A percentile compares a stretch with the other conserved stretches of the same genome.
Evolutionary conservation across 92 coral and sea anemone genomes (phyloP).

Genomic region (Micromussa lordhowensis): DNA sequence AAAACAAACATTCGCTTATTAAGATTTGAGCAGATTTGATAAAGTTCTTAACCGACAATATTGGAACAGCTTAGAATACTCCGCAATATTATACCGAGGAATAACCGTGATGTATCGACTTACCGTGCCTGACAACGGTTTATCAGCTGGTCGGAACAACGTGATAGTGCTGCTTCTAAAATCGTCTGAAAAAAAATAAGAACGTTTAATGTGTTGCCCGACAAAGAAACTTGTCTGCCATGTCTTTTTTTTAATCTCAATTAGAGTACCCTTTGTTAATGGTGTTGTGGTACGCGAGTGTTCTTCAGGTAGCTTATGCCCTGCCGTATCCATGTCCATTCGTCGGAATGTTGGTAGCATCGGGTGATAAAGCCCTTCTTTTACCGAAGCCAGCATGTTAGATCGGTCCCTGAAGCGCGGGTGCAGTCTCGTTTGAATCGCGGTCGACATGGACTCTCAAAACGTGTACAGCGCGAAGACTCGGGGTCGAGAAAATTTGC

Average conservation of each 20-base stretch:
- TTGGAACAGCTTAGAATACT: neutral
- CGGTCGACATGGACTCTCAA: constrained; percentile 52
- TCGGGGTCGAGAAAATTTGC: neutral
- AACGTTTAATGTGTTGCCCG: neutral
- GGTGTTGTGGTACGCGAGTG: constrained; percentile 94
- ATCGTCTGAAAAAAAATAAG: constrained; percentile 77
- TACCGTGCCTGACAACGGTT: constrained; percentile 92
- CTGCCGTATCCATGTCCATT: constrained; percentile 98
- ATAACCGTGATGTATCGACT: constrained; percentile 48
- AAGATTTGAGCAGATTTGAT: neutral
- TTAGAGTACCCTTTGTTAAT: constrained; percentile 72
- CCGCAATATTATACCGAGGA: neutral
- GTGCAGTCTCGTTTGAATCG: constrained; percentile 61
- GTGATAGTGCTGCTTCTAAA: constrained; percentile 88
- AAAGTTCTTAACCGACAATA: neutral
- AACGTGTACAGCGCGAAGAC: neutral
- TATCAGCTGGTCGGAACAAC: constrained; percentile 88
- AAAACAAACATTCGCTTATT: neutral
- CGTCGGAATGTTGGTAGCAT: constrained; percentile 90
- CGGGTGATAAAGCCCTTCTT: constrained; percentile 97
- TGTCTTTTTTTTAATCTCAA: neutral
- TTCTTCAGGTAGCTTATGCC: constrained; percentile 91
- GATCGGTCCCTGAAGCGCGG: constrained; percentile 59
- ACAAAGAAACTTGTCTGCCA: neutral
- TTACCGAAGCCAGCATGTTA: constrained; percentile 92